These are phyloP conservation scores for Athalia cordata DNA, from an alignment of 2,888 invertebrate species.

Conservation along the genomic window DNA sequence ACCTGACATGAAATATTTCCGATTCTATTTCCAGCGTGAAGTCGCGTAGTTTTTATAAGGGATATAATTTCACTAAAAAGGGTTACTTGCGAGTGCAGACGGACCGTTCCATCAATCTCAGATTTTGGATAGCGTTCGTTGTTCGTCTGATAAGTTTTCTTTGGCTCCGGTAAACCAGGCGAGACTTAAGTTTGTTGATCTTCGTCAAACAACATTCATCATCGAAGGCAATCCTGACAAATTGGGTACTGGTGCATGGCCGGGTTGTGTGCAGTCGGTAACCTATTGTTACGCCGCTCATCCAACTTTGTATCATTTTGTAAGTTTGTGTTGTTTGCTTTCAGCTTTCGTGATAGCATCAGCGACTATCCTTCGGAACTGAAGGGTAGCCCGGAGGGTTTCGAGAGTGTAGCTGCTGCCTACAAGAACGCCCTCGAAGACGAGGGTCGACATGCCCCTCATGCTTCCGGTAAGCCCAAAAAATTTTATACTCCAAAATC, in stretches of 20 bases:
- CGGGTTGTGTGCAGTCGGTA: constrained; percentile 22
- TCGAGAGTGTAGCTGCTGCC: constrained; percentile 79
- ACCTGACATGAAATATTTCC: no score
- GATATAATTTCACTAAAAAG: no score
- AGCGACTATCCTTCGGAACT: constrained; percentile 83
- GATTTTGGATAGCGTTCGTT: not conserved
- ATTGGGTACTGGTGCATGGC: constrained; percentile 31
- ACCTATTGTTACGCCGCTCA: constrained; percentile 6
- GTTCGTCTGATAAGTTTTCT: constrained; percentile 19
- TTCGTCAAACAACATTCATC: constrained; percentile 35
- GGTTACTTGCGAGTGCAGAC: no score
- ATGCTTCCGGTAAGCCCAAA: constrained; percentile 78
- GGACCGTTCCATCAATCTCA: not conserved
- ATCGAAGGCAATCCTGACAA: constrained; percentile 27
- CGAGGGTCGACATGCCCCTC: constrained; percentile 77
- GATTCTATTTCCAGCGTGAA: no score
- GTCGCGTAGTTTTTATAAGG: no score
- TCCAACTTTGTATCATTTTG: constrained; percentile 35
- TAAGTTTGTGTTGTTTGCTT: constrained; percentile 36
- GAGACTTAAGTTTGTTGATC: constrained; percentile 25
- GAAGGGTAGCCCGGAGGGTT: constrained; percentile 78
- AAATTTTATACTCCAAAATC: not conserved
- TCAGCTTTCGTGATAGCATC: constrained; percentile 78
- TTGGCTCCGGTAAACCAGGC: constrained; percentile 7
- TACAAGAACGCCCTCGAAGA: constrained; percentile 79